Conservation (phyloP, 1,140 invertebrate species). For the Mactra quadrangularis region DNA sequence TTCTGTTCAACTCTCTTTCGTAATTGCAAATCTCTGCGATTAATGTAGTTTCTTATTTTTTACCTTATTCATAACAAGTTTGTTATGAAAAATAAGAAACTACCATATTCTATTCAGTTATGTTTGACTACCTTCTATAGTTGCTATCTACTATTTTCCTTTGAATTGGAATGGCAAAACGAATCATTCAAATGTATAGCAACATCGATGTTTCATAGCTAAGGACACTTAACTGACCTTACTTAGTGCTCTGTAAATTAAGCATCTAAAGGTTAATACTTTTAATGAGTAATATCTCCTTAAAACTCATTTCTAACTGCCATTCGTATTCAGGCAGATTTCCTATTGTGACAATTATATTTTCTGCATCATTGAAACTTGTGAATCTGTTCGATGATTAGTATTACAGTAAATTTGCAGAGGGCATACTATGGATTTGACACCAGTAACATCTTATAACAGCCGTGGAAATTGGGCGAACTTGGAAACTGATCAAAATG, state of each 20-base stretch:
- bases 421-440: conserved; percentile 43
- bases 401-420: conserved; percentile 11
- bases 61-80: no score
- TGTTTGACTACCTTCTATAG: no score
- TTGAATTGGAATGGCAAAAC: no score
- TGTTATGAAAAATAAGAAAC: no score
- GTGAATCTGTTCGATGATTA: not conserved
- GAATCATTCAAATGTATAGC: no score
- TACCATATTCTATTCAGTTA: no score
- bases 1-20: no score
- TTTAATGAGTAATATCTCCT: not conserved
- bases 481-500: not conserved
- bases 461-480: conserved; percentile 15
- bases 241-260: not conserved
- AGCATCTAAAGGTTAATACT: not conserved
- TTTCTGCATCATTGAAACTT: conserved; percentile 21
- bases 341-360: conserved; percentile 37
- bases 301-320: not conserved
- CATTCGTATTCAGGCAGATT: not conserved
- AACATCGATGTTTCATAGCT: no score
- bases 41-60: no score
- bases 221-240: no score
- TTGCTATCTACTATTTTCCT: no score
- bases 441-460: conserved; percentile 40
- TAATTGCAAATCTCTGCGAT: no score